Evolutionary conservation across 2,797 vertebrate species (phyloP), one percentile per base, ranked within the genome.

Genomic region (Cryptoprocta ferox): DNA sequence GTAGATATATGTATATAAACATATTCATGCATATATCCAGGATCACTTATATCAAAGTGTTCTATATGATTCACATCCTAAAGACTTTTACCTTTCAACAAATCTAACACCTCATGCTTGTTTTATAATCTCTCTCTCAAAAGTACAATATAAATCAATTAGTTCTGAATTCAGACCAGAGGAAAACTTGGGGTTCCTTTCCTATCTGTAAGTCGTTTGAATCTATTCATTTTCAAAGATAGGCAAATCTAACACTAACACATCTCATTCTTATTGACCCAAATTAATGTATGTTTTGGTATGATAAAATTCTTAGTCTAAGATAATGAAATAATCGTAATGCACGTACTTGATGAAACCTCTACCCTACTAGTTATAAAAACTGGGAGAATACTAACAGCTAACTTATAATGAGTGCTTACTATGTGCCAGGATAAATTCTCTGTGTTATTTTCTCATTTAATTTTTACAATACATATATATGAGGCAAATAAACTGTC

Each of bases 281-380:
- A 32, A 79, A 94, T 83, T 83, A 89, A 81, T 71, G 28, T 85
- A 35, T 86, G 50, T 93, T 82, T 92, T 80, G n/a, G 15, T 53
- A 76, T 95, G 82, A 95, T 61, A 81, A 70, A 53, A 76, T 30
- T 71, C 28, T 94, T 91, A 76, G 66, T 65, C 26, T 79, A 97
- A 93, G 7, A 24, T 28, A 91, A 82, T 91, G 6, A 96, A 94
- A 68, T 16, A 81, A 86, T 19, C 11, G 18, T 13, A 61, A 85
- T 65, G 21, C 3, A 73, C 37, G 5, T 2, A 89, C 61, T 70
- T 78, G 11, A 83, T 53, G 66, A 85, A 73, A 11, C 26, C 78
- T 85, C 42, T 82, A 53, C 14, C 15, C 24, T 90, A 65, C 48
- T 92, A 94, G 75, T 81, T 83, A 76, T 81, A 95, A 66, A 93